Evolutionary conservation across 2,888 invertebrate species (phyloP).

Genomic region (Synergus umbraculus): DNA sequence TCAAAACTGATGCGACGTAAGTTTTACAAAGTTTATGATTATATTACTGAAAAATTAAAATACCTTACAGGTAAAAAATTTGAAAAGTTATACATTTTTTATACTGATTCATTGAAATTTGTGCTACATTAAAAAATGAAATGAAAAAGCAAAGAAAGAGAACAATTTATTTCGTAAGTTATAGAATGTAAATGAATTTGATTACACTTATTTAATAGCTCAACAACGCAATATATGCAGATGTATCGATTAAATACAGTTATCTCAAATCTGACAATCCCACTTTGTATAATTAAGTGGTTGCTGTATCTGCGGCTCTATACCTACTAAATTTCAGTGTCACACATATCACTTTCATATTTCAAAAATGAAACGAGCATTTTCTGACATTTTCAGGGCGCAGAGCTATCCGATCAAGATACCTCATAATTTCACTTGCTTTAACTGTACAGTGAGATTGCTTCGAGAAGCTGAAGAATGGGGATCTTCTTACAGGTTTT

Average conservation of each 20-base stretch:
- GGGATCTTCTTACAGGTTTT: constrained; percentile 91
- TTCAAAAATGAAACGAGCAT: not conserved
- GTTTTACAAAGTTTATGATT: constrained; percentile 71
- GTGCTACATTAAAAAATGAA: not conserved
- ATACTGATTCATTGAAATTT: not conserved
- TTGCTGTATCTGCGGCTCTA: not conserved
- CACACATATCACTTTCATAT: constrained; percentile 12
- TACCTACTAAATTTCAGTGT: not conserved
- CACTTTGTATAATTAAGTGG: not conserved
- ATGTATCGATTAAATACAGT: constrained; percentile 1
- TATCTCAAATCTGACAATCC: constrained; percentile 4
- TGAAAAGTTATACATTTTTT: not conserved
- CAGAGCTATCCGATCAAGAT: constrained; percentile 89
- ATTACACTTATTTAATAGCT: not conserved
- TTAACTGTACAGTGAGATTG: constrained; percentile 93
- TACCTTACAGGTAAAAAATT: not conserved
- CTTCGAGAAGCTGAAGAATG: constrained; percentile 95
- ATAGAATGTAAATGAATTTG: not conserved
- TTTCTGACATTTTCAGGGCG: constrained; percentile 81
- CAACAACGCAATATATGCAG: not conserved
- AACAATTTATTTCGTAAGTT: not conserved
- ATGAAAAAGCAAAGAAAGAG: not conserved
- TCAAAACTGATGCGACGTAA: constrained; percentile 92
- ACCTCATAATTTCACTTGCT: constrained; percentile 90
- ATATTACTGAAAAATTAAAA: not conserved